phyloP scores from a whole-genome alignment of 2,113 vertebrate species.

The Menura novaehollandiae region DNA sequence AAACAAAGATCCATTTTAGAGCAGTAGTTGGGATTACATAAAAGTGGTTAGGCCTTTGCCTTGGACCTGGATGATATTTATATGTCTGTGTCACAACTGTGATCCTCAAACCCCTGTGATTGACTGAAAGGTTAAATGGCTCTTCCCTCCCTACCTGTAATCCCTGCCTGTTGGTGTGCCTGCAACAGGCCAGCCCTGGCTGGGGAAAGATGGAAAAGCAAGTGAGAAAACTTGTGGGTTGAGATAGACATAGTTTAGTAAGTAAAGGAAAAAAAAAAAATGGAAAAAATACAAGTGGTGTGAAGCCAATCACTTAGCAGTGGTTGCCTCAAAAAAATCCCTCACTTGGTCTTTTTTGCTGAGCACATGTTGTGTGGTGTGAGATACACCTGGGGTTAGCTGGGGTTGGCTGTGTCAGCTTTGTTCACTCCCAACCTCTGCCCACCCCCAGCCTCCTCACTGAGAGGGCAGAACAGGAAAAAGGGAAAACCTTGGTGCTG shows the following conservation, averaged over 20 bases:
- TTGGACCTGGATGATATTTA: background rate
- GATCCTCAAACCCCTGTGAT: background rate
- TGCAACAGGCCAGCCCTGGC: accelerated
- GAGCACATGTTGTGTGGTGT: background rate
- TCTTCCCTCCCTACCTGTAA: background rate
- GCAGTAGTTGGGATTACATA: background rate
- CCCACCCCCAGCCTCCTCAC: background rate
- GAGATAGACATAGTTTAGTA: background rate
- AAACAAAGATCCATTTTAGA: background rate
- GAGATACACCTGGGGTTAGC: background rate
- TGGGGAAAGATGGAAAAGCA: background rate
- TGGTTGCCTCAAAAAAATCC: background rate
- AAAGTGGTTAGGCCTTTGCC: background rate
- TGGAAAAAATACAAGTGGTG: background rate
- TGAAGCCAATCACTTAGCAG: background rate
- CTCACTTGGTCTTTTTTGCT: background rate
- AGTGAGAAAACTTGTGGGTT: background rate
- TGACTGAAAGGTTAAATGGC: background rate
- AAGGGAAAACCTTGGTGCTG: background rate
- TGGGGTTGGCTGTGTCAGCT: background rate
- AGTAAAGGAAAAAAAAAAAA: background rate
- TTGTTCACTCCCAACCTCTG: background rate
- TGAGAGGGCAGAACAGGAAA: background rate
- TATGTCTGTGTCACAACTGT: background rate
- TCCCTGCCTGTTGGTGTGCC: background rate